Evolutionary conservation across 2,888 invertebrate species (phyloP), one percentile per base, ranked within the genome.

Genomic region (Trissoscelio sp.): DNA sequence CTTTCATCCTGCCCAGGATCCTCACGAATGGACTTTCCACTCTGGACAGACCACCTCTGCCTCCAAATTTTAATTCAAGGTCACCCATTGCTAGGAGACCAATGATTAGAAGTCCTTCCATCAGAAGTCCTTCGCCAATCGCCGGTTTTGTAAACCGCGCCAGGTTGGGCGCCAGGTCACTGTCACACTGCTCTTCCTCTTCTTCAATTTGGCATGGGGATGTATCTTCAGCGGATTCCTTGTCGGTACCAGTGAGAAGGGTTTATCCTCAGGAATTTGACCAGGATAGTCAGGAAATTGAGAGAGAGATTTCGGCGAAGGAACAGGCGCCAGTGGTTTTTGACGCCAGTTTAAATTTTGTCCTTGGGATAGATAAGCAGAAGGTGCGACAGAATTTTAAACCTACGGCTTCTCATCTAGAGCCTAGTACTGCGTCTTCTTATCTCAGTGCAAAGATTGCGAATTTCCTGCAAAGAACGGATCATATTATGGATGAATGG

Each of bases 401-500:
- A 66, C 95, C 96, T 0, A 92, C 95, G 4, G 96, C 97, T 1
- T 96, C 97, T 0, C 95, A 95, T 87, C 92, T 94, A 84, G 96
- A 96, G 88, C 94, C 95, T 37, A 93, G 94, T 55, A 97, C 96
- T 0, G 95, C 96, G 1, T 96, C 96, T 0, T 95, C 95, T 75
- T 94, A 94, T 84, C 92, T 97, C 14, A 94, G 95, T 28, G 93
- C 93, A 34, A 96, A 96, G 91, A 97, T 97, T 66, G 94, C 95
- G 69, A 95, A 95, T 88, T 97, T 97, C 87, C 92, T 97, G 31
- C 94, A 94, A 87, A 93, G 96, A 82, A 97, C 97, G 2, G 97
- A 97, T 91, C 97, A 97, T 91, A 95, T 97, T 0, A 96, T 96
- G 94, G 96, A 97, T 87, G 96, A 97, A 88, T 97, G 97, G 97